Percentiles rank a stretch among this genome's conserved stretches.
Conservation (phyloP, 2,888 invertebrate genomes). For the Lysandra coridon region DNA sequence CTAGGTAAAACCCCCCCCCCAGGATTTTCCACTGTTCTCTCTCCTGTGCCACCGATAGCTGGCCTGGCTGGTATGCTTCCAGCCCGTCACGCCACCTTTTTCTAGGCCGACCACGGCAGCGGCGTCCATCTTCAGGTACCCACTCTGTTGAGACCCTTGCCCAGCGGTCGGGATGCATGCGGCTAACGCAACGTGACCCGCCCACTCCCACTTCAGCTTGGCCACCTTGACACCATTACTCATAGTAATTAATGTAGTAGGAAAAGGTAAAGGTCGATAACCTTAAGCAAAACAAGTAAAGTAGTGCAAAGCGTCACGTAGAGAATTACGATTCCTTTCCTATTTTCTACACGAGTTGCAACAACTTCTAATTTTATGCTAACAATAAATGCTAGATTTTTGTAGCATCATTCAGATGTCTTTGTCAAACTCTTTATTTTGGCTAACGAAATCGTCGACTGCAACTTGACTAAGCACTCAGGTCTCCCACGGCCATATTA, state of each 20-base stretch:
- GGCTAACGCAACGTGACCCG: too few relatives aligned
- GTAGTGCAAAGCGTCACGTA: background rate
- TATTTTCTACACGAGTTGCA: background rate
- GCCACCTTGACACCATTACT: too few relatives aligned
- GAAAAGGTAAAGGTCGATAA: background rate
- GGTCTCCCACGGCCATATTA: conserved; percentile 55
- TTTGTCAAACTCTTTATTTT: background rate
- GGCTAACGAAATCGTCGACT: background rate
- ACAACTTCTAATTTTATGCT: background rate
- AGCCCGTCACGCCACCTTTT: too few relatives aligned
- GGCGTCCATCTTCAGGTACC: too few relatives aligned
- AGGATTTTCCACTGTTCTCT: too few relatives aligned
- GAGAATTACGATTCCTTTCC: background rate
- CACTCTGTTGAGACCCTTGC: too few relatives aligned
- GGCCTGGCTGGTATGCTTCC: too few relatives aligned
- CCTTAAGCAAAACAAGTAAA: background rate
- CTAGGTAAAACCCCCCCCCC: too few relatives aligned
- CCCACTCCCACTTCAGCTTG: too few relatives aligned
- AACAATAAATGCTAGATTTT: background rate
- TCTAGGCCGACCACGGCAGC: too few relatives aligned
- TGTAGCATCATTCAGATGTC: conserved; percentile 6
- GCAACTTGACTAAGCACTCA: conserved; percentile 1
- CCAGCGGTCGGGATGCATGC: too few relatives aligned
- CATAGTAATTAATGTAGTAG: background rate
- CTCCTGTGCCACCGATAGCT: too few relatives aligned